Percentiles rank a stretch among this genome's conserved stretches.
phyloP scores from a whole-genome alignment of 35 echinoderm and acorn worm species.

The Strongylocentrotus purpuratus region DNA sequence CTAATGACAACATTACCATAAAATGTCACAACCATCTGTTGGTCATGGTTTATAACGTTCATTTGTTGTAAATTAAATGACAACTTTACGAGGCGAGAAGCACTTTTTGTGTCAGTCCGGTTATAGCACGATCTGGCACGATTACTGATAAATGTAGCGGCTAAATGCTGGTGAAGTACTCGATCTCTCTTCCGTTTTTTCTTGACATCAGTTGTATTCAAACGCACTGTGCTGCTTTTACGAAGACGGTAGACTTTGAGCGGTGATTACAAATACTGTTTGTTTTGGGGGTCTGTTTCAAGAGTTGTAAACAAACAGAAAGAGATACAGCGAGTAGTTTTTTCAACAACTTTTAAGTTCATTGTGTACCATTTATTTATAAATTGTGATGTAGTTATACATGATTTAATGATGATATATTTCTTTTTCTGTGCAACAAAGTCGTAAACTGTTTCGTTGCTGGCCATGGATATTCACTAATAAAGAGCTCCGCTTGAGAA shows the following conservation, averaged over 20 bases:
- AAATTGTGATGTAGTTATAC: too few relatives aligned
- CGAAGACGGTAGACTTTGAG: background rate
- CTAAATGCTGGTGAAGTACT: background rate
- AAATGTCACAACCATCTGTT: background rate
- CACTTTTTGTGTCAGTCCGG: background rate
- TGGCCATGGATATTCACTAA: too few relatives aligned
- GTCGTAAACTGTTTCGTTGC: too few relatives aligned
- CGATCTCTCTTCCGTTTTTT: background rate
- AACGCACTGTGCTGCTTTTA: background rate
- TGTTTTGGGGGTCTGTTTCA: too few relatives aligned
- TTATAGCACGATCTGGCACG: background rate
- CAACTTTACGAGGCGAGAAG: background rate
- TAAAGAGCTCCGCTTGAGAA: too few relatives aligned
- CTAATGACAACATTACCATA: background rate
- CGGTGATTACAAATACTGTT: background rate
- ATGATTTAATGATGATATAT: too few relatives aligned
- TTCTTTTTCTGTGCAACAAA: too few relatives aligned
- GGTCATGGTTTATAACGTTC: background rate
- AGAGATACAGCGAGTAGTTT: too few relatives aligned
- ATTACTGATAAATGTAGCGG: background rate
- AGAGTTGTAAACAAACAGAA: too few relatives aligned
- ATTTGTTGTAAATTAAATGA: background rate
- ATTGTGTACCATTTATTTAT: too few relatives aligned
- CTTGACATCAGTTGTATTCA: background rate
- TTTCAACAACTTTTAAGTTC: too few relatives aligned